phyloP scores from a whole-genome alignment of 2,113 vertebrate genomes.

The Myotis lucifugus region DNA sequence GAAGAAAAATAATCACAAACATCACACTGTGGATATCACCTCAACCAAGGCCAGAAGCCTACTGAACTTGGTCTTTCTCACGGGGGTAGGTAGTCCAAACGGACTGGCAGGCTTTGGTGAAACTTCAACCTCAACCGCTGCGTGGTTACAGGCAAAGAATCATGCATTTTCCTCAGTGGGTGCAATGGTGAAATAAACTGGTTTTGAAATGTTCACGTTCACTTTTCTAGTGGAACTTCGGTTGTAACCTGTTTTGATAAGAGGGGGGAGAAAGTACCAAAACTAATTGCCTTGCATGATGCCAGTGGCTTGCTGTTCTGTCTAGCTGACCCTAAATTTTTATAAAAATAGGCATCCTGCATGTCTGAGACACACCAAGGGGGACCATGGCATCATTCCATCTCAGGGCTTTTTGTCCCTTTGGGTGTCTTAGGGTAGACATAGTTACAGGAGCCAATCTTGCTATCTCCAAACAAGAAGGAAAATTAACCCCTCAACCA shows the following conservation, averaged over 20 bases:
- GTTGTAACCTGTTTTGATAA: slow-evolving; percentile 77
- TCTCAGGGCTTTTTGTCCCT: slow-evolving; percentile 86
- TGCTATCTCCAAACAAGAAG: slow-evolving; percentile 67
- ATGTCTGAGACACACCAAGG: slow-evolving; percentile 67
- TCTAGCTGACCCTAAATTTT: slow-evolving; percentile 78
- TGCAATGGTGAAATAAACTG: slow-evolving; percentile 71
- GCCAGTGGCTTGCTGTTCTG: slow-evolving; percentile 82
- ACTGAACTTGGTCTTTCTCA: slow-evolving; percentile 45
- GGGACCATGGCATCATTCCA: slow-evolving; percentile 79
- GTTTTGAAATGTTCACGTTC: slow-evolving; percentile 74
- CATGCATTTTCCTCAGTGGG: slow-evolving; percentile 69
- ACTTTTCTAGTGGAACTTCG: slow-evolving; percentile 78
- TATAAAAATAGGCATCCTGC: slow-evolving; percentile 73
- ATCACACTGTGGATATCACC: slow-evolving; percentile 75
- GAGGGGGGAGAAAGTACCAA: slow-evolving; percentile 77
- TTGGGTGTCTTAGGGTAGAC: slow-evolving; percentile 77
- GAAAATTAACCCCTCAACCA: slow-evolving; percentile 2
- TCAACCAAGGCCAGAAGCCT: slow-evolving; percentile 62
- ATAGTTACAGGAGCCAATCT: slow-evolving; percentile 67
- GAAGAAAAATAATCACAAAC: background rate
- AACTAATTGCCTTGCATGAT: slow-evolving; percentile 84
- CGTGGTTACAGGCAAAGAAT: slow-evolving; percentile 61
- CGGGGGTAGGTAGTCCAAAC: background rate
- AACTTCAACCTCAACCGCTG: slow-evolving; percentile 33
- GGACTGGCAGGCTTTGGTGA: slow-evolving; percentile 54